Conservation (phyloP, 1,140 invertebrate genomes). For the Chironomus tepperi region DNA sequence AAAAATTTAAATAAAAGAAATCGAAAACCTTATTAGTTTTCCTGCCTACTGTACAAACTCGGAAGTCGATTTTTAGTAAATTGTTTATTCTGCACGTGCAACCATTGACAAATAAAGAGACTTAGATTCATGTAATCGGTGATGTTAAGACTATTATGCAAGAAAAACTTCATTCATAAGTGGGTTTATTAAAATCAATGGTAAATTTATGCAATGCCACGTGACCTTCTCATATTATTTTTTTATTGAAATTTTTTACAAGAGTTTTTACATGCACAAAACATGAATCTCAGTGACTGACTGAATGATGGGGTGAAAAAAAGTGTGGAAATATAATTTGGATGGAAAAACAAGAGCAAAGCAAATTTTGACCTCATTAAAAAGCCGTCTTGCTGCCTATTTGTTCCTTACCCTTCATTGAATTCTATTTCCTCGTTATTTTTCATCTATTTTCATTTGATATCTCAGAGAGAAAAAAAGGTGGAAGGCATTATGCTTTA, state of each 20-base stretch:
- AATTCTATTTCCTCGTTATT: not conserved
- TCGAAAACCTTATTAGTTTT: not conserved
- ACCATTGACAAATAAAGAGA: slow-evolving; percentile 7
- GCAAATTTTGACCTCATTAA: slow-evolving; percentile 8
- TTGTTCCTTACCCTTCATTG: not conserved
- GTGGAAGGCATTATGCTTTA: too few species aligned
- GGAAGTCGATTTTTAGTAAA: slow-evolving; percentile 6
- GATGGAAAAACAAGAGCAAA: not conserved
- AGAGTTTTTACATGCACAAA: not conserved
- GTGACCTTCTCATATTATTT: not conserved
- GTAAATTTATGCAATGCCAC: not conserved
- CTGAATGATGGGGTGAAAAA: too few species aligned
- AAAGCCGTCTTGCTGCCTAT: not conserved
- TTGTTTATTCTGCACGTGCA: slow-evolving; percentile 5
- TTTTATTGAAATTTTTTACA: not conserved
- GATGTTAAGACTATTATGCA: not conserved
- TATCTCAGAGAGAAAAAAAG: too few species aligned
- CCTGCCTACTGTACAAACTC: not conserved
- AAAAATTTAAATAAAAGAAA: not conserved
- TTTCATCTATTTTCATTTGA: not conserved
- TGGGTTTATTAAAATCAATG: slow-evolving; percentile 14
- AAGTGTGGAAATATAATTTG: not conserved
- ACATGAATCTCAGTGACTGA: not conserved
- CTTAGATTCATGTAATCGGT: not conserved
- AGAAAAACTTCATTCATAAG: slow-evolving; percentile 2